Evolutionary conservation across 2,113 vertebrate species (phyloP).

Genomic region (Gallinago paraguaiae): DNA sequence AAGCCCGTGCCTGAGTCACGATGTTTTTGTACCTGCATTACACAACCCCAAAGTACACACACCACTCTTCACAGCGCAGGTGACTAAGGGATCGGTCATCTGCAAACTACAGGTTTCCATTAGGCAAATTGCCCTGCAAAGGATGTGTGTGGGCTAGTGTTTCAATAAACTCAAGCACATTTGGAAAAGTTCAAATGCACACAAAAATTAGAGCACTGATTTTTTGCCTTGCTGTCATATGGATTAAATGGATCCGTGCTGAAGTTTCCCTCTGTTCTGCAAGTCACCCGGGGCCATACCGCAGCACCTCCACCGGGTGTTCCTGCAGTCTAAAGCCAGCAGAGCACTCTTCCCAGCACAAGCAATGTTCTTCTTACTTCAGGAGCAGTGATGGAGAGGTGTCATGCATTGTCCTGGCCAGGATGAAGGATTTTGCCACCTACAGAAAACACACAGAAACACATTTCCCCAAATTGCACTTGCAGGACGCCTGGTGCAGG

Average conservation of each 20-base stretch:
- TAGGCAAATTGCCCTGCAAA: neutral
- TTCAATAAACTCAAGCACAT: fast-evolving
- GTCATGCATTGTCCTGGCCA: neutral
- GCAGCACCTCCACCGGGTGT: neutral
- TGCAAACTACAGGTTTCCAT: neutral
- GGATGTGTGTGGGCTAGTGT: neutral
- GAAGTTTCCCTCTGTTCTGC: neutral
- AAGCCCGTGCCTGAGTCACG: neutral
- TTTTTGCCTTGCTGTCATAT: neutral
- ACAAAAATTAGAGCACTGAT: fast-evolving
- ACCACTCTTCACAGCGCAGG: neutral
- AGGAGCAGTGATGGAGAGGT: neutral
- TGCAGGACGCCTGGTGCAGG: neutral
- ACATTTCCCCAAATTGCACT: neutral
- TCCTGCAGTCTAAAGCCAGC: neutral
- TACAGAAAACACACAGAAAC: neutral
- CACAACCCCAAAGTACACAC: neutral
- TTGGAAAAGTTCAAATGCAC: neutral
- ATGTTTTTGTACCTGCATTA: neutral
- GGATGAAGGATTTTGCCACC: neutral
- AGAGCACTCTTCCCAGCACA: neutral
- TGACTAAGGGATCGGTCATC: neutral
- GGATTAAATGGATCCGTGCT: neutral
- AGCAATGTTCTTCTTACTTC: neutral
- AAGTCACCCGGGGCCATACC: neutral